Percentiles rank a stretch among this genome's conserved stretches.
These are phyloP conservation scores for Megalops cyprinoides DNA, from an alignment of 2,797 vertebrate species.

Conservation along the genomic window DNA sequence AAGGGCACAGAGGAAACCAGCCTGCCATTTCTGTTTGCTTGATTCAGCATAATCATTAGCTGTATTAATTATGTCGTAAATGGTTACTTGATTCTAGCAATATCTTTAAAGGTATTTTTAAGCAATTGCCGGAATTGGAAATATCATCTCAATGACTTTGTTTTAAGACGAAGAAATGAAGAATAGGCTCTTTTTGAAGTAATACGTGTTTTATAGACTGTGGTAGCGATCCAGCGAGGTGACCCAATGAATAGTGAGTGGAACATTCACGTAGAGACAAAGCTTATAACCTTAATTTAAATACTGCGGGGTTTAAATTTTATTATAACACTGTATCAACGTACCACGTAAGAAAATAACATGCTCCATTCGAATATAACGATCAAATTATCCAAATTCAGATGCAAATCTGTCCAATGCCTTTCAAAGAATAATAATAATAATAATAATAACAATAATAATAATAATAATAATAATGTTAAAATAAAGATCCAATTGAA, in stretches of 20 bases:
- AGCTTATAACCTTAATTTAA: too few relatives aligned
- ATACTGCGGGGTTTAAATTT: not conserved
- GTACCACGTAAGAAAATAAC: not conserved
- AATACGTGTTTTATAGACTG: too few relatives aligned
- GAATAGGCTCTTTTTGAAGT: not conserved
- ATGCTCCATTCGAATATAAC: too few relatives aligned
- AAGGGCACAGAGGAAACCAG: constrained; percentile 13
- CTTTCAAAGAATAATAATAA: not conserved
- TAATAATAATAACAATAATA: not conserved
- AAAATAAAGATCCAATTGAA: not conserved
- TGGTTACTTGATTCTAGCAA: not conserved
- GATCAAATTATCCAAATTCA: too few relatives aligned
- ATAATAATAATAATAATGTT: not conserved
- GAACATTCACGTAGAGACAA: too few relatives aligned
- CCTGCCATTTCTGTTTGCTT: not conserved
- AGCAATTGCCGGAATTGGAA: not conserved
- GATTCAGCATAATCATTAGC: not conserved
- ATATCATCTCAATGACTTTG: not conserved
- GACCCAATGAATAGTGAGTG: not conserved
- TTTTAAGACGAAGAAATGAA: not conserved
- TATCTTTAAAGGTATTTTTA: not conserved
- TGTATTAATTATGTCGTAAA: not conserved
- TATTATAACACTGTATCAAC: not conserved
- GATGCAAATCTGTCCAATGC: too few relatives aligned
- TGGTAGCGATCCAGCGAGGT: too few relatives aligned